A percentile compares a stretch with the other conserved stretches of the same genome.
Evolutionary conservation across 2,113 vertebrate species (phyloP).

Genomic region (Mormyrus lacerda): DNA sequence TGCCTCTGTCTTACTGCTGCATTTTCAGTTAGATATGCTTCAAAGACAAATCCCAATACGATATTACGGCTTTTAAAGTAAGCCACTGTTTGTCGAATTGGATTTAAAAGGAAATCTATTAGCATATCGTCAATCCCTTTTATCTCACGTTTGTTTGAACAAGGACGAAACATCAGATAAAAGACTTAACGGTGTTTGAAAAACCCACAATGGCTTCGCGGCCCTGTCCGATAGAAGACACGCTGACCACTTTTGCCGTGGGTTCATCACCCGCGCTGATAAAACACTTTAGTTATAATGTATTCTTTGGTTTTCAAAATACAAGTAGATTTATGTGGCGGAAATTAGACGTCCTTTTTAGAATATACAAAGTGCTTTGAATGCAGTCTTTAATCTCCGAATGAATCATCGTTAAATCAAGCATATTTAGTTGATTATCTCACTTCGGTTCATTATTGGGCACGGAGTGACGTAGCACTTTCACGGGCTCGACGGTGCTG

Average conservation of each 20-base stretch:
- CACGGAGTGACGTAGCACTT: background rate
- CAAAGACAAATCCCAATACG: constrained; percentile 61
- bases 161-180: constrained; percentile 50
- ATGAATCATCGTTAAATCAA: constrained; percentile 44
- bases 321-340: constrained; percentile 52
- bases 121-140: constrained; percentile 57
- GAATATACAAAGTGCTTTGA: constrained; percentile 48
- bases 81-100: constrained; percentile 46
- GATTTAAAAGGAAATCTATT: constrained; percentile 56
- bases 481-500: too few species aligned
- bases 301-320: constrained; percentile 61
- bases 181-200: constrained; percentile 56
- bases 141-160: constrained; percentile 59
- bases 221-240: constrained; percentile 28
- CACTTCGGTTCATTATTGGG: background rate
- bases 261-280: constrained; percentile 39
- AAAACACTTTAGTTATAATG: constrained; percentile 50
- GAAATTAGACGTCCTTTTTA: constrained; percentile 55
- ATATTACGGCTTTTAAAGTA: constrained; percentile 53
- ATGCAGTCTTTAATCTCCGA: constrained; percentile 63
- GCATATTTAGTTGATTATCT: constrained; percentile 36
- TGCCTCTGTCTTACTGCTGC: constrained; percentile 29
- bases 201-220: constrained; percentile 45
- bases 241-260: constrained; percentile 42
- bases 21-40: constrained; percentile 47